Evolutionary conservation across 1,140 invertebrate species (phyloP), one percentile per base, ranked within the genome.

Genomic region (Eciton burchellii): DNA sequence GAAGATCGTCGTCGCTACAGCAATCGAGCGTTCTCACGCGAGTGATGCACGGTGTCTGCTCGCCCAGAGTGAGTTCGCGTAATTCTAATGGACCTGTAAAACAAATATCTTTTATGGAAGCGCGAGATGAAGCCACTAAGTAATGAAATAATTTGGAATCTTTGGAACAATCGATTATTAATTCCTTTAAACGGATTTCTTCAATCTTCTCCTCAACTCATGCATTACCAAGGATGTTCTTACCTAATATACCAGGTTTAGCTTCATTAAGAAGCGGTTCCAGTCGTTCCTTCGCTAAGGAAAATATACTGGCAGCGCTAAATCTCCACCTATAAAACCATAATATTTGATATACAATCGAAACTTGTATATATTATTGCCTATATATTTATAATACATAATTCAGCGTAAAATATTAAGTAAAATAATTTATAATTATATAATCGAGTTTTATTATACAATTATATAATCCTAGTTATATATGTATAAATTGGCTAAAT

Each of bases 241-340:
- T 91, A 95, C 95, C 94, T 19, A 95, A 71, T 91, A 95, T 94
- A 26, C 91, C 87, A 24, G 95, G 95, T 83, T 95, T 94, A 6
- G 94, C 92, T 68, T 94, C 93, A 68, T 93, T 92, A 41, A 95
- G 77, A 11, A 95, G 73, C 8, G 95, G 94, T 73, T 95, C 94
- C 49, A 95, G 73, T 45, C 91, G 89, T 84, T 94, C 93, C 82
- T 95, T 95, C 0, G 95, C 89, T 35, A 94, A 84, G 41, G 93
- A 92, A 86, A 95, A 94, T 77, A 95, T 93, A 66, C 92, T 93
- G 16, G 89, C 89, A n/a, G 94, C 93, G 81, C 94, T 94, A 76
- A 95, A 95, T 54, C 94, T 93, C 94, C 94, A 95, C 95, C 95
- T 95, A 86, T 0, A 88, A 91, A 43, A 83, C 6, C 35, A 60